Percentiles rank a stretch among this genome's conserved stretches.
Conservation (phyloP, 2,113 vertebrate species). For the Epinephelus lanceolatus region DNA sequence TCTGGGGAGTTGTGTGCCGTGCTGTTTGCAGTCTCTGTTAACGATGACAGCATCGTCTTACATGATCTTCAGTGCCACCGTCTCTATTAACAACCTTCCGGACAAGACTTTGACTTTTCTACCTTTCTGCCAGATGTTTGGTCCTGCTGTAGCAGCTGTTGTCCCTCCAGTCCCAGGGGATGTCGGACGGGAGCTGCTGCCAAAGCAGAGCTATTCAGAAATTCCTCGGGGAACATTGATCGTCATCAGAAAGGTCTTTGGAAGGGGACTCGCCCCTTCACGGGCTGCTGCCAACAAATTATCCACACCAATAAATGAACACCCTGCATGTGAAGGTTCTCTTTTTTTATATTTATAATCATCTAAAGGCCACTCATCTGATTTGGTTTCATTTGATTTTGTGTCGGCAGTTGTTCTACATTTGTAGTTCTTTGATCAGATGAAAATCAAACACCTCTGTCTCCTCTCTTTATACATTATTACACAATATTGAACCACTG, state of each 20-base stretch:
- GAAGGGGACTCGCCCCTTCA: conserved; percentile 73
- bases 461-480: conserved; percentile 5
- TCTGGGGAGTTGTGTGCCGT: conserved; percentile 45
- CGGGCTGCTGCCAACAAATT: conserved; percentile 60
- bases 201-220: conserved; percentile 50
- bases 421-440: conserved; percentile 26
- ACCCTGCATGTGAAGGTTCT: conserved; percentile 6
- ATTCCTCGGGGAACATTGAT: conserved; percentile 67
- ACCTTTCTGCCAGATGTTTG: conserved; percentile 75
- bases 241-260: conserved; percentile 73
- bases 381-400: conserved; percentile 14
- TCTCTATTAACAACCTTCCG: conserved; percentile 53
- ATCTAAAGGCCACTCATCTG: conserved; percentile 29
- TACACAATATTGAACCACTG: conserved; percentile 35
- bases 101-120: conserved; percentile 65
- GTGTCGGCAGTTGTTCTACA: conserved; percentile 7
- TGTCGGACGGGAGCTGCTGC: conserved; percentile 34
- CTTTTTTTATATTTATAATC: conserved; percentile 9
- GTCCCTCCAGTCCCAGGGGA: conserved; percentile 57
- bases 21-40: conserved; percentile 56
- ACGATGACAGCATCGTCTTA: conserved; percentile 48
- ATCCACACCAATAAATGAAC: conserved; percentile 34
- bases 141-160: conserved; percentile 64
- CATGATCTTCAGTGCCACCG: conserved; percentile 36
- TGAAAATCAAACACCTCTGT: conserved; percentile 20